These are phyloP conservation scores for Poecilia gillii DNA, from an alignment of 2,797 vertebrate species.

Conservation along the genomic window DNA sequence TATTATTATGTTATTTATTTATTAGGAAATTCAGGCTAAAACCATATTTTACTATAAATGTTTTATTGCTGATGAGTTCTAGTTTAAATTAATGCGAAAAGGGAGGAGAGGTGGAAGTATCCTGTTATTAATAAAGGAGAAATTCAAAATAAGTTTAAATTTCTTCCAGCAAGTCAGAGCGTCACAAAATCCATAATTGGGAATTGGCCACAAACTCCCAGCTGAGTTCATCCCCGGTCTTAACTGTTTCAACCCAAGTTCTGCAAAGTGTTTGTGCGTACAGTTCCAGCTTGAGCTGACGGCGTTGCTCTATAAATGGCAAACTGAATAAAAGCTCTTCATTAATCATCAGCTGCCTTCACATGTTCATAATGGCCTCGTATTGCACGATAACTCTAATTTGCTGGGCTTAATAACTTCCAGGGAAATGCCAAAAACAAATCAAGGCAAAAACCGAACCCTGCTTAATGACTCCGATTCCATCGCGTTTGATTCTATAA, in stretches of 20 bases:
- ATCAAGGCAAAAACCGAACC: conserved; percentile 24
- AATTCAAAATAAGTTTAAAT: not conserved
- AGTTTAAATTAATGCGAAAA: not conserved
- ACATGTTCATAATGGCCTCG: conserved; percentile 36
- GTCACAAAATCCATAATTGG: not conserved
- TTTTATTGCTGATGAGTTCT: not conserved
- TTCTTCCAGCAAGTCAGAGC: not conserved
- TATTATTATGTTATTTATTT: too few species aligned
- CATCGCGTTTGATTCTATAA: conserved; percentile 33
- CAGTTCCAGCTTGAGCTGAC: not conserved
- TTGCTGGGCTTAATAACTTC: conserved; percentile 39
- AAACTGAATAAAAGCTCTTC: not conserved
- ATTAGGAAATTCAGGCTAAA: too few species aligned
- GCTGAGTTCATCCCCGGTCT: not conserved
- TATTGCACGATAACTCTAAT: conserved; percentile 38
- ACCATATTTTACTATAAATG: not conserved
- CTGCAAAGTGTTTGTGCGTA: not conserved
- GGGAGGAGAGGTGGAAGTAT: accelerated
- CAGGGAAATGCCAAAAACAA: conserved; percentile 12
- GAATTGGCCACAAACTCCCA: not conserved
- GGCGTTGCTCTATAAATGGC: conserved; percentile 9
- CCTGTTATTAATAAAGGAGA: not conserved
- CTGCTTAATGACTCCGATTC: conserved; percentile 46
- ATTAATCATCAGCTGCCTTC: conserved; percentile 35
- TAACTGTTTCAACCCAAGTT: conserved; percentile 5